Evolutionary conservation across 2,113 vertebrate species (phyloP).

Genomic region (Bos indicus): DNA sequence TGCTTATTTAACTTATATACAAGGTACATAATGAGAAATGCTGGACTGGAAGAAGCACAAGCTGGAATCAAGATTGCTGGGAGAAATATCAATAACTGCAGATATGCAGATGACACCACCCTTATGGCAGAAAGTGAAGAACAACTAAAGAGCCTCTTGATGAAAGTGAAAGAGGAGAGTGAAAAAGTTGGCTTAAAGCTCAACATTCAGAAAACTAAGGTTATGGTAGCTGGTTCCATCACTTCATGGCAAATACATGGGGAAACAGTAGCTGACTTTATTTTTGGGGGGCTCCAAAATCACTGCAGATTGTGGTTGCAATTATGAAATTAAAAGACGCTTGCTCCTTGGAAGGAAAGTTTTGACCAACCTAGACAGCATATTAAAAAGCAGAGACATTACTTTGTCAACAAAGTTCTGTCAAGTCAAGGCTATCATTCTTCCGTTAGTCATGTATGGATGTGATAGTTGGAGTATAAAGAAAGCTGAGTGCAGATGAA

Average conservation of each 20-base stretch:
- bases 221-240: neutral
- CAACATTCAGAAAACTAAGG: neutral
- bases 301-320: neutral
- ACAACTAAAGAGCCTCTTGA: neutral
- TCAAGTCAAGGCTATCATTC: neutral
- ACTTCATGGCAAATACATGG: neutral
- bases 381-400: neutral
- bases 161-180: neutral
- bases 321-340: neutral
- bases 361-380: neutral
- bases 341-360: neutral
- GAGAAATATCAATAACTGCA: neutral
- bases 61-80: neutral
- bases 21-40: neutral
- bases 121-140: neutral
- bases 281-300: neutral
- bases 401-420: neutral
- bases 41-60: neutral
- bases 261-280: neutral
- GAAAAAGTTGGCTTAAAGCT: neutral
- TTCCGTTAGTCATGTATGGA: neutral
- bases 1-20: neutral
- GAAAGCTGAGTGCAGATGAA: neutral
- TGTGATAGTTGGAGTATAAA: neutral
- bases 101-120: neutral